Conservation (phyloP, 2,113 vertebrate genomes). For the Stomatorhinus ivindoensis region DNA sequence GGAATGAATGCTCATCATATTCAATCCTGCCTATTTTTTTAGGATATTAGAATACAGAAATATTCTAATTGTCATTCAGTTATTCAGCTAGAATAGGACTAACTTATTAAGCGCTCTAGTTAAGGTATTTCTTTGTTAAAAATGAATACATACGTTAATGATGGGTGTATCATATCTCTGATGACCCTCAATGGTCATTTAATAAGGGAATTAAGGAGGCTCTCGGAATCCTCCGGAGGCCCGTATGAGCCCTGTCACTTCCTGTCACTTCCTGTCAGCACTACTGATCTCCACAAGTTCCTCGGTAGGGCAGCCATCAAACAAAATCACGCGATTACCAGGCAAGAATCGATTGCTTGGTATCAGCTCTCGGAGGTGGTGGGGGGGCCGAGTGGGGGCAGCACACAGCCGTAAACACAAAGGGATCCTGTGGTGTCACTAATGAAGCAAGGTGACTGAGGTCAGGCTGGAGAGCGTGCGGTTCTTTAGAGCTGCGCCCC, state of each 20-base stretch:
- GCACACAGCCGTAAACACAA: background rate
- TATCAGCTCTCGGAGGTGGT: background rate
- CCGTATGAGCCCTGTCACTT: background rate
- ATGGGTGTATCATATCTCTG: background rate
- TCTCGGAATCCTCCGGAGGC: background rate
- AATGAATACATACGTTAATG: background rate
- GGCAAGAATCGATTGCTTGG: background rate
- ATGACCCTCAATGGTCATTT: background rate
- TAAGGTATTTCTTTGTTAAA: background rate
- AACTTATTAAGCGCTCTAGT: background rate
- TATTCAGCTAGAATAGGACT: background rate
- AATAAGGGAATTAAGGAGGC: background rate
- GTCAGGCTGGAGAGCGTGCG: background rate
- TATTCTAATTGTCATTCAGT: background rate
- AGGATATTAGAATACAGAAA: background rate
- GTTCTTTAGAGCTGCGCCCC: background rate
- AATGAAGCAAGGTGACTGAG: background rate
- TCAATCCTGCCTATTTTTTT: background rate
- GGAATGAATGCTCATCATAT: background rate
- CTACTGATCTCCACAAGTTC: background rate
- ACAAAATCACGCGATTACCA: background rate
- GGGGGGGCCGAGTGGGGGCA: background rate
- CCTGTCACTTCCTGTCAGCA: background rate
- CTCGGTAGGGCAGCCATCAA: background rate
- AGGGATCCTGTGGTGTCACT: background rate